Base-by-base conservation (phyloP, 2,888 invertebrate species). In the Palloptera scutellata region DNA sequence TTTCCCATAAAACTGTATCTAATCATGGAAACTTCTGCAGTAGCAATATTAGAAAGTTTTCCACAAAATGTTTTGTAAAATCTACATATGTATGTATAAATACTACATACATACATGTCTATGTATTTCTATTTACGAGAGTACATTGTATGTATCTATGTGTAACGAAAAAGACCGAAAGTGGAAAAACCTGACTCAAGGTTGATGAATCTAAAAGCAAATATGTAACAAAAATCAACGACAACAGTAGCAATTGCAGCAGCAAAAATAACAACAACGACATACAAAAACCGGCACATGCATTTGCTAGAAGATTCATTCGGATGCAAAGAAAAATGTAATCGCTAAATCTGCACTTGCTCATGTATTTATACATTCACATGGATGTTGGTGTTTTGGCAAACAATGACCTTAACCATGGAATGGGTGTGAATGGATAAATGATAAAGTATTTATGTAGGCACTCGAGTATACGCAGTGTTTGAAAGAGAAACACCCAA, bases 171-270 rank as follows among this genome's bases (percentile, higher is more conserved):
- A 12, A 48, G 48, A 48, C 48, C 9, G 48, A 79, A 79, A 79
- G 78, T 79, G 78, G 78, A 79, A 79, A 79, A 79, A 79, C 80
- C 78, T 80, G 78, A 79, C 78, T 79, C 78, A 79, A 79, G 78
- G 80, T 78, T 79, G 79, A 78, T 78, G 79, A 77, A 77, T 75
- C 75, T 73, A 13, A 8, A 48, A 48, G 5, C 48, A 15, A 48
- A 48, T n/a, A 48, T 52, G 52, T 61, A 45, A 61, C 64, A 20
- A 65, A 65, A 61, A 68, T 62, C 30, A 17, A 68, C 53, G 65
- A 70, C 66, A 65, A 59, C 55, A 51, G 54, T 55, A 13, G 40
- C 61, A 40, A 20, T 48, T 13, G 48, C 48, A 1, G 48, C 5
- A 48, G 58, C 20, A 13, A 41, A 41, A 58, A 40, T 9, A 41